Evolutionary conservation across 2,797 vertebrate genomes (phyloP), one percentile per base, ranked within the genome.

Genomic region (Coreius guichenoti): DNA sequence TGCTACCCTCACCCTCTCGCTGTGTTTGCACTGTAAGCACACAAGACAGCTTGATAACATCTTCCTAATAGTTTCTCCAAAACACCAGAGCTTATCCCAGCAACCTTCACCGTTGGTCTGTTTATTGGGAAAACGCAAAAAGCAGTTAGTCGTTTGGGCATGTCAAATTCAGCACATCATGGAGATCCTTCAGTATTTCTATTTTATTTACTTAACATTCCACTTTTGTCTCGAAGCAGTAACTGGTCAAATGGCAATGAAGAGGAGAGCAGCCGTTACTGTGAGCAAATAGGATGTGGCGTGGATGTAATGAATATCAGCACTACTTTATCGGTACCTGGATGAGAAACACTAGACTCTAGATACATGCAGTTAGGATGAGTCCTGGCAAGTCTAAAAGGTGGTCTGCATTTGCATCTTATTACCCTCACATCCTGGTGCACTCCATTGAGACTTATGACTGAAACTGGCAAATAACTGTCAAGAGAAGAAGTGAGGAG

Each of bases 1-100:
- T 86, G 45, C 45, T 89, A 88, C 91, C 92, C 90, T 92, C 88
- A 89, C 90, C 80, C 84, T 90, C 86, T 89, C 33, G 23, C 80
- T 80, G 82, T 95, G 94, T 96, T 95, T 95, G 92, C 91, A 95
- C 92, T 96, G 93, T 95, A 93, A 95, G 95, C 95, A 96, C 23
- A 85, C 67, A 89, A 88, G 92, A 89, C 79, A 16, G 72, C 39
- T 29, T 90, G 95, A 96, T 96, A 95, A 89, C 93, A 96, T 96
- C 95, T 93, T 92, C 93, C 88, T 83, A 85, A 86, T 65, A 47
- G 90, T 89, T 92, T 94, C 94, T 94, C 93, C 92, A 93, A 88
- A 84, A 85, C 89, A 90, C 56, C 45, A 29, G 45, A n/a, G 82
- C 78, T 89, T 78, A 84, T 82, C 83, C 73, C 61, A 77, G 85